phyloP scores from a whole-genome alignment of 2,888 invertebrate species.

The Metacarcinus magister region DNA sequence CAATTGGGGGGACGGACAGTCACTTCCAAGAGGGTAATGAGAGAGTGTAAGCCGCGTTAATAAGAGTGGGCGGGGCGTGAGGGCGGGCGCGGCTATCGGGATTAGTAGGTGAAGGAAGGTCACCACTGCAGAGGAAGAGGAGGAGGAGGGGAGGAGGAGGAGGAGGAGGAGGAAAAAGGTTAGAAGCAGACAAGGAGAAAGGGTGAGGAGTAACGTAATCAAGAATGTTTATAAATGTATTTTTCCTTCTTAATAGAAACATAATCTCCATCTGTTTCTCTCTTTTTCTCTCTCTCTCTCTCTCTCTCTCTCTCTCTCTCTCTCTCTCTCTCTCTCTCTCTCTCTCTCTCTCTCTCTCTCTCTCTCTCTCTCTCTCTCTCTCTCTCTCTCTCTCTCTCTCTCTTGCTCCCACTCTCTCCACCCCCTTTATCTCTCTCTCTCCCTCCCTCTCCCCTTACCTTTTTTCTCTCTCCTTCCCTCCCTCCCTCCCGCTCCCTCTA shows the following conservation, averaged over 20 bases:
- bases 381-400: neutral
- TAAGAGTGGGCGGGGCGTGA: conserved; percentile 14
- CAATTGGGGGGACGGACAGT: neutral
- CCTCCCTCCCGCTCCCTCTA: neutral
- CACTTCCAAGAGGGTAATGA: neutral
- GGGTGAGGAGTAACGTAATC: neutral
- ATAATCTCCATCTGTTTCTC: neutral
- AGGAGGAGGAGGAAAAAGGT: neutral
- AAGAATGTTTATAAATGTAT: neutral
- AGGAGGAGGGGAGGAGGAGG: neutral
- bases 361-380: neutral
- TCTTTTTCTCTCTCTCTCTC: neutral
- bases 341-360: neutral
- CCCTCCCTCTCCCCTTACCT: too few relatives aligned
- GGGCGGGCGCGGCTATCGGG: neutral
- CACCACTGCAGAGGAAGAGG: neutral
- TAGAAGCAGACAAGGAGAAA: neutral
- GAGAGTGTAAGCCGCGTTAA: conserved; percentile 14
- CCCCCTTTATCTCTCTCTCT: neutral
- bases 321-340: neutral
- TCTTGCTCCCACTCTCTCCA: neutral
- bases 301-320: neutral
- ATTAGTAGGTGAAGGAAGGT: neutral
- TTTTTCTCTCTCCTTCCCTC: too few relatives aligned
- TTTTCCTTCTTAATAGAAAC: neutral